Evolutionary conservation across 2,113 vertebrate genomes (phyloP), one percentile per base, ranked within the genome.

Genomic region (Chroicocephalus ridibundus): DNA sequence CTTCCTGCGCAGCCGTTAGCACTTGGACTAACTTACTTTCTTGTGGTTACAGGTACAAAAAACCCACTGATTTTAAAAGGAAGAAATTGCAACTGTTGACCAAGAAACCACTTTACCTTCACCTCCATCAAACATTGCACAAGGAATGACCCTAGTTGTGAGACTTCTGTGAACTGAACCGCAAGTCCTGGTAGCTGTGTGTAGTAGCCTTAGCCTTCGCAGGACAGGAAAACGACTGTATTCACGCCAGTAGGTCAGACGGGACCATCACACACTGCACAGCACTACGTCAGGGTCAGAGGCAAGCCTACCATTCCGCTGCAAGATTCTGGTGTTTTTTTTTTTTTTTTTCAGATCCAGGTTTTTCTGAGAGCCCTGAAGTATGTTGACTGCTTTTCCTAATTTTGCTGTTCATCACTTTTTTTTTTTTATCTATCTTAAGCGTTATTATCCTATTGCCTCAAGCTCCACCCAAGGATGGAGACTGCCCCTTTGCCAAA

Each of bases 51-150:
- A 99, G 99, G 97, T 99, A 99, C 98, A 99, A 99, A 98, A 99
- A 99, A 97, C 99, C 99, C 95, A 99, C 99, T 31, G 99, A 99
- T 98, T 99, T 99, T 98, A 99, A 99, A 98, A 99, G 99, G 98
- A 99, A 99, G 98, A 99, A 99, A 97, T 98, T 99, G 88, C 99
- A 99, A 81, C 98, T 99, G 94, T 98, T 99, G 96, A 99, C 99
- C 82, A 99, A 99, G 99, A 99, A 99, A 98, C 99, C 99, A 97
- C 99, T 99, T 91, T 99, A 99, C 98, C 99, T 99, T 95, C 99
- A 99, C 95, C 99, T 99, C 79, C 98, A 99, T 97, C 99, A 99
- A 97, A 99, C 98, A 34, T 97, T 99, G 97, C 99, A 99, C 98
- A 99, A 99, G 98, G 99, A 99, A 90, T 99, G 98, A 98, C 92